Evolutionary conservation across 2,888 invertebrate species (phyloP).

Genomic region (Microplitis manilae): DNA sequence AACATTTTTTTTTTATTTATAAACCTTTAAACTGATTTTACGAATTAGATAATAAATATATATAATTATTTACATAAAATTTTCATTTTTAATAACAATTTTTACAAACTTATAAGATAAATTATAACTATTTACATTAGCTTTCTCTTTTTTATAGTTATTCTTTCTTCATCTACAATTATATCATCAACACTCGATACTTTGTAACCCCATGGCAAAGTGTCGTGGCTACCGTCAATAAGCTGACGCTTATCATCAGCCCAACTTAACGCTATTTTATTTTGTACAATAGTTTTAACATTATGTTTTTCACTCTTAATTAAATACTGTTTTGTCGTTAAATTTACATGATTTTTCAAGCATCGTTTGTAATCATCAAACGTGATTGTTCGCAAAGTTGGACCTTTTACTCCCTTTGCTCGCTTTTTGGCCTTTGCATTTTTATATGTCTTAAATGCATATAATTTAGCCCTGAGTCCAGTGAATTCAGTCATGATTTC

Average conservation of each 20-base stretch:
- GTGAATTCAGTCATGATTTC: slow-evolving; percentile 29
- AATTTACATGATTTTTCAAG: background rate
- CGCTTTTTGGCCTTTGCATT: background rate
- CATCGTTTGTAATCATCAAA: slow-evolving; percentile 20
- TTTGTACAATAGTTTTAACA: slow-evolving; percentile 19
- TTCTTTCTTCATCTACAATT: too few relatives aligned
- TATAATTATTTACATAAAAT: too few relatives aligned
- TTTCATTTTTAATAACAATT: too few relatives aligned
- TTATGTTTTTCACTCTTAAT: slow-evolving; percentile 6
- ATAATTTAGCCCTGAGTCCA: slow-evolving; percentile 30
- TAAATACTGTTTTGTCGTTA: background rate
- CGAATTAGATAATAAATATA: too few relatives aligned
- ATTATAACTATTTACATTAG: too few relatives aligned
- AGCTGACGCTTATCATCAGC: slow-evolving; percentile 33
- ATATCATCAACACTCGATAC: too few relatives aligned
- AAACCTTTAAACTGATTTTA: background rate
- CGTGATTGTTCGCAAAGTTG: slow-evolving; percentile 19
- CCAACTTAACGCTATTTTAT: slow-evolving; percentile 34
- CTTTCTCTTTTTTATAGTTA: too few relatives aligned
- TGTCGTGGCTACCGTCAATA: slow-evolving; percentile 18
- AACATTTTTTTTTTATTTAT: background rate
- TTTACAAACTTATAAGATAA: too few relatives aligned
- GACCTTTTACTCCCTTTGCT: slow-evolving; percentile 36
- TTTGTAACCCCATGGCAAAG: slow-evolving; percentile 36
- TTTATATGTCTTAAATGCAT: background rate